Evolutionary conservation across 92 coral and sea anemone species (phyloP).

Genomic region (Diadumene lineata): DNA sequence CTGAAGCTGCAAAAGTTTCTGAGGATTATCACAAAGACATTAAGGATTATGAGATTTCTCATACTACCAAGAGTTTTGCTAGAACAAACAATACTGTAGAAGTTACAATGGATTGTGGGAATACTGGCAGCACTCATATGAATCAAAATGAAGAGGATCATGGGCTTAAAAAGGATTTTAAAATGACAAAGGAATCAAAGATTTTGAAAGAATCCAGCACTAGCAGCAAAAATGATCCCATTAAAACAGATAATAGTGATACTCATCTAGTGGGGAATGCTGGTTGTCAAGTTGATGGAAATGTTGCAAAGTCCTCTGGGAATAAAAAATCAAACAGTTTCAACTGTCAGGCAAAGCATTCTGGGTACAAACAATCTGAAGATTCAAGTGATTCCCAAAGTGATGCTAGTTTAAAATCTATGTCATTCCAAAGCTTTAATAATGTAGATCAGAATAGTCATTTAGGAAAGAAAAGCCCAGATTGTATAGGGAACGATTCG

Average conservation of each 20-base stretch:
- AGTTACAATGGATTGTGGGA: not conserved
- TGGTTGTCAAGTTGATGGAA: not conserved
- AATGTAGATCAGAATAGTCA: not conserved
- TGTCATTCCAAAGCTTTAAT: not conserved
- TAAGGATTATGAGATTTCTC: not conserved
- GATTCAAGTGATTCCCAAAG: not conserved
- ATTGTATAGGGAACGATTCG: not conserved
- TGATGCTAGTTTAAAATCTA: not conserved
- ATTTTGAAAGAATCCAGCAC: not conserved
- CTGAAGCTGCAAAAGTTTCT: not conserved
- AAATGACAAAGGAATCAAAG: not conserved
- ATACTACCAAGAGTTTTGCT: not conserved
- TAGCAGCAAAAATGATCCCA: not conserved
- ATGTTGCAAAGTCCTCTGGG: not conserved
- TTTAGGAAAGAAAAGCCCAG: conserved; percentile 4
- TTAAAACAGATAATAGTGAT: no score
- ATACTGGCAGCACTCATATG: no score
- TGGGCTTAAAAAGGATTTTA: not conserved
- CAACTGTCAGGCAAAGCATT: not conserved
- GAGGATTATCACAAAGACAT: not conserved
- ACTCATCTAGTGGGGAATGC: no score
- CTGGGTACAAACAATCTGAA: not conserved
- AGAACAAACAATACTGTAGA: no score
- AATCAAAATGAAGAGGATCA: not conserved
- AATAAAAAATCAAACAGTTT: not conserved